phyloP scores from a whole-genome alignment of 2,113 vertebrate species.

The Raja brachyura region DNA sequence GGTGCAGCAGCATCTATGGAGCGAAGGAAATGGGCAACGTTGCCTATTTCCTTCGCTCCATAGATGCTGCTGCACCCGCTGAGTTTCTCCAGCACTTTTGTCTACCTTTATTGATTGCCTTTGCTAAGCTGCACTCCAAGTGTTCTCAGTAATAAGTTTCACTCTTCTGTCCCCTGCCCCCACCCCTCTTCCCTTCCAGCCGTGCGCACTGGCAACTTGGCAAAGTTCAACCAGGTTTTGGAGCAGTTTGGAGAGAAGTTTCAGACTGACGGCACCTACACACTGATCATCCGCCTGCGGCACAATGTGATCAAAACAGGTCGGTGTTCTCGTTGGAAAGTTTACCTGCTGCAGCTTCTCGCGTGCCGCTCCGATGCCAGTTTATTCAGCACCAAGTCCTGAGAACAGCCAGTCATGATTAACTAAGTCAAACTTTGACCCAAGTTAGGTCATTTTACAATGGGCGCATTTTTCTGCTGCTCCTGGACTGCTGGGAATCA shows the following conservation, averaged over 20 bases:
- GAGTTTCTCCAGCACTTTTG: too few species aligned
- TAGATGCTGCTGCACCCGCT: too few species aligned
- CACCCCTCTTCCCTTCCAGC: slow-evolving; percentile 54
- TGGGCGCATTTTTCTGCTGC: neutral
- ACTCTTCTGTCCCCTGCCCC: fast-evolving
- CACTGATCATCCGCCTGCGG: slow-evolving; percentile 90
- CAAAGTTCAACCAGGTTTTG: slow-evolving; percentile 92
- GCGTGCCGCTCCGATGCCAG: too few species aligned
- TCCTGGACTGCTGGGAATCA: neutral
- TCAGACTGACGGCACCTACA: slow-evolving; percentile 91
- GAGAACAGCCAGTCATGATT: too few species aligned
- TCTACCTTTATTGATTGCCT: neutral
- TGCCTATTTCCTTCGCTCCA: too few species aligned
- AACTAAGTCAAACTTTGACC: neutral
- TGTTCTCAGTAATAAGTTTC: neutral
- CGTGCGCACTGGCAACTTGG: slow-evolving; percentile 85
- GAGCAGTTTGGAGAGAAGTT: slow-evolving; percentile 98
- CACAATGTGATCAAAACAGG: slow-evolving; percentile 99
- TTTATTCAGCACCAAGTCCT: neutral
- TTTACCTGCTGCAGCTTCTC: too few species aligned
- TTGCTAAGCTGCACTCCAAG: neutral
- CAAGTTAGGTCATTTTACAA: too few species aligned
- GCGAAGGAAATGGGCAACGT: too few species aligned
- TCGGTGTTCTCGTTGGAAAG: slow-evolving; percentile 46
- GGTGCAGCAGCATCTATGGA: too few species aligned